These are phyloP conservation scores for Microplitis mediator DNA, from an alignment of 1,140 invertebrate genomes.

Conservation along the genomic window DNA sequence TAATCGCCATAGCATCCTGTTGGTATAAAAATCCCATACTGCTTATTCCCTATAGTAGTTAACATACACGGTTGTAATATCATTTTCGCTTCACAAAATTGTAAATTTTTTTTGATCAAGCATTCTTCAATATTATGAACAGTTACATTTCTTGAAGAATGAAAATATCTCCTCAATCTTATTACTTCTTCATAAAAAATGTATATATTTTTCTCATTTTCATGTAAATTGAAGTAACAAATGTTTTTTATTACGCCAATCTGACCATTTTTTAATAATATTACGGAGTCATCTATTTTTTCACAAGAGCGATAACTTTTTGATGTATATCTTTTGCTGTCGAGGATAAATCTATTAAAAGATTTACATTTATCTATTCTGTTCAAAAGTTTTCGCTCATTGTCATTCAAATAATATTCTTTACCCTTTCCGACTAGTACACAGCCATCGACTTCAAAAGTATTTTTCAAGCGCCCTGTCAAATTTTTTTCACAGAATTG, in stretches of 20 bases:
- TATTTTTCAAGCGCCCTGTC: neutral
- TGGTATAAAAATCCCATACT: neutral
- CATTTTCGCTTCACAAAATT: neutral
- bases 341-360: neutral
- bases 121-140: neutral
- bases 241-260: conserved; percentile 14
- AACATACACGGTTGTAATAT: neutral
- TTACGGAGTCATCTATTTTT: conserved; percentile 13
- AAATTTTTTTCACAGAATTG: conserved; percentile 1
- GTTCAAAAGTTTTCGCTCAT: neutral
- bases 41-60: neutral
- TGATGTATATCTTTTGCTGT: conserved; percentile 2
- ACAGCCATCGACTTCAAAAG: neutral
- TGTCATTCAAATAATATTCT: conserved; percentile 1
- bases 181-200: conserved; percentile 3
- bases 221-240: neutral
- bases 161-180: neutral
- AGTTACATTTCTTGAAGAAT: neutral
- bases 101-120: neutral
- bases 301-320: neutral
- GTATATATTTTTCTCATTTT: neutral
- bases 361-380: neutral
- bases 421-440: conserved; percentile 14
- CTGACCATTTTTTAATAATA: neutral
- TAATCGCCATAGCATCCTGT: neutral